phyloP scores from a whole-genome alignment of 1,140 invertebrate genomes.

The Drosophila pachea region DNA sequence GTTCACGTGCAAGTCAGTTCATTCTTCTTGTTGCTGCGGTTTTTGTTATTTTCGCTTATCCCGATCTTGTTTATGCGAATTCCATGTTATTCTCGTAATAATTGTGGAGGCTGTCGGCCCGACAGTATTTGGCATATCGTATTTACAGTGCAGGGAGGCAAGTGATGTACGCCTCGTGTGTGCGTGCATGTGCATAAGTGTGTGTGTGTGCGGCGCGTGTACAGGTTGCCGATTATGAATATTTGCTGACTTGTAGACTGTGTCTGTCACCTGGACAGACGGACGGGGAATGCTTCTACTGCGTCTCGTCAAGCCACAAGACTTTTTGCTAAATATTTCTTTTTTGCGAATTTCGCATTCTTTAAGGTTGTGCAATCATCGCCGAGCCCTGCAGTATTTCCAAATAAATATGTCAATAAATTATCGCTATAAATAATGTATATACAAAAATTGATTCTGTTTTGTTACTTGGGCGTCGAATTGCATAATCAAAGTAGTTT shows the following conservation, averaged over 20 bases:
- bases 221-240: conserved; percentile 56
- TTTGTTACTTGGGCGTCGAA: not conserved
- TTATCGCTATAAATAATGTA: too few relatives aligned
- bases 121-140: conserved; percentile 52
- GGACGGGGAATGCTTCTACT: conserved; percentile 12
- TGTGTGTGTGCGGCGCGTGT: conserved; percentile 46
- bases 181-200: not conserved
- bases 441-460: not conserved
- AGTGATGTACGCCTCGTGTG: not conserved
- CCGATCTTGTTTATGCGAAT: conserved; percentile 59
- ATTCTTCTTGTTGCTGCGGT: not conserved
- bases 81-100: conserved; percentile 57
- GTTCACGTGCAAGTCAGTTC: too few relatives aligned
- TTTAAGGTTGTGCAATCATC: conserved; percentile 34
- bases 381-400: not conserved
- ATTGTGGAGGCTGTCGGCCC: conserved; percentile 65
- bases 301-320: conserved; percentile 1
- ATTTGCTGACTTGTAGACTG: conserved; percentile 56
- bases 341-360: conserved; percentile 43
- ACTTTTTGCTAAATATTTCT: conserved; percentile 4
- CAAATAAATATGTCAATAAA: not conserved
- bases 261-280: conserved; percentile 19
- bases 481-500: conserved; percentile 41
- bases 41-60: not conserved
- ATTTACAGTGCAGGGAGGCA: conserved; percentile 28